Conservation (phyloP, 2,888 invertebrate genomes). For the Caenorhabditis sp. region DNA sequence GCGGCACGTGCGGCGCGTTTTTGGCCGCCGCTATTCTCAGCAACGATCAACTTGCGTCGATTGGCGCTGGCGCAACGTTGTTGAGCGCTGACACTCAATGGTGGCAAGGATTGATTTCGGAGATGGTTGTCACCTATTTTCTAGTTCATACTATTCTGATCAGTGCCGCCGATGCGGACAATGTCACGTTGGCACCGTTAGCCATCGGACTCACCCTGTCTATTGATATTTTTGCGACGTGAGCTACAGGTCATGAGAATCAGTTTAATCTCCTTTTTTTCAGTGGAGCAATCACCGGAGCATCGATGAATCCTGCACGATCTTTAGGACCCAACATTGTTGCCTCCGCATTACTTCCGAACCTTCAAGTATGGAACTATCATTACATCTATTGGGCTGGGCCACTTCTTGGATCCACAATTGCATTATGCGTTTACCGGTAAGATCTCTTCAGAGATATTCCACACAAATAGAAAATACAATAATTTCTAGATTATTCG, state of each 20-base stretch:
- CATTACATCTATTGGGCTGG: conserved; percentile 72
- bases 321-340: conserved; percentile 72
- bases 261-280: conserved; percentile 5
- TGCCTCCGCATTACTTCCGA: conserved; percentile 36
- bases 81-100: conserved; percentile 33
- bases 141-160: conserved; percentile 71
- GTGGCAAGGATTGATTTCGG: conserved; percentile 64
- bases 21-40: conserved; percentile 54
- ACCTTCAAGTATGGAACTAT: conserved; percentile 43
- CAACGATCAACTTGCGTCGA: conserved; percentile 21
- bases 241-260: conserved; percentile 5
- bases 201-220: conserved; percentile 72
- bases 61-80: conserved; percentile 50
- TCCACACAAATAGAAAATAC: background rate
- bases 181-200: conserved; percentile 69
- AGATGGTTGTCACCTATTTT: conserved; percentile 67
- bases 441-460: conserved; percentile 4
- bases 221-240: conserved; percentile 71
- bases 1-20: conserved; percentile 68
- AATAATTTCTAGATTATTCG: conserved; percentile 50
- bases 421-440: conserved; percentile 68
- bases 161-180: conserved; percentile 70
- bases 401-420: conserved; percentile 66
- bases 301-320: conserved; percentile 73
- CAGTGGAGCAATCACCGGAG: conserved; percentile 71